Conservation (phyloP, 2,797 vertebrate genomes). For the Mus caroli region DNA sequence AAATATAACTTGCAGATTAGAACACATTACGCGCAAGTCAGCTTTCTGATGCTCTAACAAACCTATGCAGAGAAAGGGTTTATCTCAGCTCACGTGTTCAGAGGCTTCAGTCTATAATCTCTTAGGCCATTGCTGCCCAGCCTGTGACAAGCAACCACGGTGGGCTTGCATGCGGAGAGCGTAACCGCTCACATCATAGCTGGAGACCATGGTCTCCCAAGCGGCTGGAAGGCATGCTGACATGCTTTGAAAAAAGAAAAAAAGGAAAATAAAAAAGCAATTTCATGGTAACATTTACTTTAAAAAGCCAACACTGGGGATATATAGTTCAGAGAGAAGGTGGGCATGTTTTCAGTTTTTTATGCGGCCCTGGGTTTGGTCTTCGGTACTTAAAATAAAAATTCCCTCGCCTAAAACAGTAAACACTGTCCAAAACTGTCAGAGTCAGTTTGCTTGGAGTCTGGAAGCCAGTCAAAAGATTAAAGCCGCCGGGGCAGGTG, state of each 20-base stretch:
- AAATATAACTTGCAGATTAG: conserved; percentile 31
- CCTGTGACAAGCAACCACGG: background rate
- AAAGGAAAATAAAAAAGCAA: background rate
- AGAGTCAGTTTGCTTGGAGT: background rate
- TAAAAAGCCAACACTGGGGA: background rate
- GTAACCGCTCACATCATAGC: background rate
- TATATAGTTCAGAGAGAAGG: background rate
- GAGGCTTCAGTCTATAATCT: background rate
- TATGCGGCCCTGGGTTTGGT: background rate
- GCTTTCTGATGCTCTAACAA: background rate
- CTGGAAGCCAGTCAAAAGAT: background rate
- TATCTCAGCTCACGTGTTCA: background rate
- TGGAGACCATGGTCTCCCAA: background rate
- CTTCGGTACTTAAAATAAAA: background rate
- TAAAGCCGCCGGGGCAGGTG: background rate
- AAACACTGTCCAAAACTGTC: background rate
- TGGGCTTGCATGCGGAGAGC: background rate
- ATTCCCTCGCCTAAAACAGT: background rate
- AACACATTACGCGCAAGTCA: background rate
- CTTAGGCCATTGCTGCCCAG: too few species aligned
- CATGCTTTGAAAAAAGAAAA: background rate
- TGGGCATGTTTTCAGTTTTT: too few species aligned
- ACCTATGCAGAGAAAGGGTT: background rate
- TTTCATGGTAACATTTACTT: background rate
- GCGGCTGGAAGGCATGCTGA: background rate